Conservation (phyloP, 2,797 vertebrate genomes). For the Oophaga sylvatica region DNA sequence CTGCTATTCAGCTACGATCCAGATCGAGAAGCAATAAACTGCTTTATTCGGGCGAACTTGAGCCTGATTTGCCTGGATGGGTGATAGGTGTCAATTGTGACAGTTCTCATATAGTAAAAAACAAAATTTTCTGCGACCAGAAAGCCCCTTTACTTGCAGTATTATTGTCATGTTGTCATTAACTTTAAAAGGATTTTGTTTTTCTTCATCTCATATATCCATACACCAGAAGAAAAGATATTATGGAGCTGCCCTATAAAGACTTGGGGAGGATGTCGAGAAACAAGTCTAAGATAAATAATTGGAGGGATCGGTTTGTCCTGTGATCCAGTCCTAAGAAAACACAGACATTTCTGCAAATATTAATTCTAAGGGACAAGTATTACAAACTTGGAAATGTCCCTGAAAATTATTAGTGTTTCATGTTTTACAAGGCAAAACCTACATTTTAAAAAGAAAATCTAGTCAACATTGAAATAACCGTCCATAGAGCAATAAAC, state of each 20-base stretch:
- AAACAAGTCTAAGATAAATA: background rate
- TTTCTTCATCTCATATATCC: background rate
- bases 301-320: background rate
- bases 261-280: background rate
- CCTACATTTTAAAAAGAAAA: background rate
- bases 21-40: no score
- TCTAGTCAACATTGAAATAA: background rate
- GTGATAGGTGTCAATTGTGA: no score
- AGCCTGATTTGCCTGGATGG: no score
- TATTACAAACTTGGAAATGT: background rate
- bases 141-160: no score
- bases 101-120: no score
- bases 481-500: background rate
- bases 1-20: no score
- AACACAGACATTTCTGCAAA: slow-evolving; percentile 12
- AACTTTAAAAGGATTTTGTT: no score
- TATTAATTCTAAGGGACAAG: slow-evolving; percentile 15
- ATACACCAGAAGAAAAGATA: background rate
- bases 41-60: no score
- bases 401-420: background rate
- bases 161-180: no score
- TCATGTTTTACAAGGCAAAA: background rate
- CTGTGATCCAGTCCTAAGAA: background rate
- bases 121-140: no score
- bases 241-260: background rate